phyloP scores from a whole-genome alignment of 2,888 invertebrate genomes.

The Ceratothoa steindachneri region DNA sequence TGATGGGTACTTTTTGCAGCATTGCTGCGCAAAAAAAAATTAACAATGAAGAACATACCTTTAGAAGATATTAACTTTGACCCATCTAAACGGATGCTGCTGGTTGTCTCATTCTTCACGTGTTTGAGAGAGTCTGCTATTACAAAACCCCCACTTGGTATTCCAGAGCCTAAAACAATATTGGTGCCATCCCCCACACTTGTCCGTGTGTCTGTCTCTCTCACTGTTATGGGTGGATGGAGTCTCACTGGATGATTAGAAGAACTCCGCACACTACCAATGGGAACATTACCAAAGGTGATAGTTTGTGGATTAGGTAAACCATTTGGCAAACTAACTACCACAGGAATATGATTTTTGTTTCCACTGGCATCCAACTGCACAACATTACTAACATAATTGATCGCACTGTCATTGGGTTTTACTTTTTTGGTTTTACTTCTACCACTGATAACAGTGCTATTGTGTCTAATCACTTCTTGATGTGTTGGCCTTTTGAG shows the following conservation, averaged over 20 bases:
- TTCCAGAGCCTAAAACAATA: conserved; percentile 32
- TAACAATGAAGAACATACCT: too few species aligned
- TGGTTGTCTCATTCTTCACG: conserved; percentile 39
- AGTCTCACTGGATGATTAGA: conserved; percentile 41
- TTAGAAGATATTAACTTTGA: conserved; percentile 36
- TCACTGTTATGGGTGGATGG: conserved; percentile 35
- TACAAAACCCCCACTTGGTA: conserved; percentile 34
- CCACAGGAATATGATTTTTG: conserved; percentile 45
- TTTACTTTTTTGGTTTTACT: conserved; percentile 46
- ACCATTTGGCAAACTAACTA: conserved; percentile 45
- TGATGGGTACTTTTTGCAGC: too few species aligned
- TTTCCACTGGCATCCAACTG: conserved; percentile 44
- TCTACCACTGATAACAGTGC: conserved; percentile 32
- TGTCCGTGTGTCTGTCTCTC: conserved; percentile 34
- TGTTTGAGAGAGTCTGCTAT: conserved; percentile 44
- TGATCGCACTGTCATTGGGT: conserved; percentile 44
- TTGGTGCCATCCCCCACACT: conserved; percentile 35
- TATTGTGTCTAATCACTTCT: conserved; percentile 37
- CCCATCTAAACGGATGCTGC: conserved; percentile 45
- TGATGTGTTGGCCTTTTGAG: conserved; percentile 34
- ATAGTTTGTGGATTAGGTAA: conserved; percentile 38
- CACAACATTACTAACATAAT: conserved; percentile 43
- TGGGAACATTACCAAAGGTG: conserved; percentile 41
- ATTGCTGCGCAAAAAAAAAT: too few species aligned
- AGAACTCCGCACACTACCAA: conserved; percentile 39